Evolutionary conservation across 1,140 invertebrate genomes (phyloP), one percentile per base, ranked within the genome.

Genomic region (Drosophila ficusphila): DNA sequence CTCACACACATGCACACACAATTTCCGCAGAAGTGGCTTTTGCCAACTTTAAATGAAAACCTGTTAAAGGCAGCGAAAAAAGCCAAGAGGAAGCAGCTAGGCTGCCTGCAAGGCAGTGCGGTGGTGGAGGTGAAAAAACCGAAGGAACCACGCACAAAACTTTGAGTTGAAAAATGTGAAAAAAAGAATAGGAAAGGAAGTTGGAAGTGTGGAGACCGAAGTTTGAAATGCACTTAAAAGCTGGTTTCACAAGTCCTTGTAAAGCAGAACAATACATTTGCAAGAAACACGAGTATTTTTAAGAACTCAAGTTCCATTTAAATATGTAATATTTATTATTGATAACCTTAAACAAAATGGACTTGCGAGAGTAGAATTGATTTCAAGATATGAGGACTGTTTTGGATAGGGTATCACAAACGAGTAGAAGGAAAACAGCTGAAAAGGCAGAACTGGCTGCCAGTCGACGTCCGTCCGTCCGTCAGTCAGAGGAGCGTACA

Each of bases 11-110:
- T 39, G 42, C 57, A 64, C 57, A 41, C 79, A 83, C 79, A 85
- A 85, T 85, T 85, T 85, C 81, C 81, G 81, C 79, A 76, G 51
- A 68, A 86, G 81, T 85, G 81, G 79, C 76, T 85, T 83, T 86
- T 85, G 58, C 81, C 61, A 86, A 85, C 81, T 85, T 85, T 76
- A 86, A 81, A 72, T 76, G 76, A 85, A 86, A 85, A 85, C 79
- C 79, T 76, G 79, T 85, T 85, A 85, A 79, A 56, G 72, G 56
- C 75, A 53, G 33, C 18, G 21, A 29, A 70, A 56, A 60, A 77
- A 18, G 34, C 23, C 27, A 41, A 64, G 23, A 64, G 41, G 61
- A 68, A 76, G 18, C 64, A 29, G 48, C 5, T 31, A 4, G 39
- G 16, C 14, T 11, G 47, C 36, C n/a, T n/a, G 39, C 38, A 25